phyloP scores from a whole-genome alignment of 2,113 vertebrate species.

The Octodon degus region DNA sequence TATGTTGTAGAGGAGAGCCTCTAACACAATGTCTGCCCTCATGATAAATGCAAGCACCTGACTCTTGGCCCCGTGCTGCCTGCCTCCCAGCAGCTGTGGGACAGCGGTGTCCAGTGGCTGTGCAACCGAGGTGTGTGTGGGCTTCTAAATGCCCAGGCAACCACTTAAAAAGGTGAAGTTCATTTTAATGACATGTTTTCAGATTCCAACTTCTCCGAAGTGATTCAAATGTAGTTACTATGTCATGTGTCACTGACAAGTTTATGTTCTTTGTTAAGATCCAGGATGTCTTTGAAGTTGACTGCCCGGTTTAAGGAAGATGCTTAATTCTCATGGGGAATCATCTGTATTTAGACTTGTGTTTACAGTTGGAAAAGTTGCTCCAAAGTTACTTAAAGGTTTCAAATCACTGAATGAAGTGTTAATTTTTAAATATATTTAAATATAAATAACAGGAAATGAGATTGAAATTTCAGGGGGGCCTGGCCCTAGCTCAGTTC shows the following conservation, averaged over 20 bases:
- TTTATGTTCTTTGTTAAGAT: neutral
- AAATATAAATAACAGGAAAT: no score
- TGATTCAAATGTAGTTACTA: neutral
- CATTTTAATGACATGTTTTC: neutral
- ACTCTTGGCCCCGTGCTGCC: neutral
- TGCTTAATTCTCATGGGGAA: neutral
- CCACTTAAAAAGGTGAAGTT: neutral
- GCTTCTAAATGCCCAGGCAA: neutral
- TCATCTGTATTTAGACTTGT: neutral
- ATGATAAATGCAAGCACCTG: neutral
- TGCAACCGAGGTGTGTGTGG: neutral
- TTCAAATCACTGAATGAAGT: neutral
- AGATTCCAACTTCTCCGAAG: neutral
- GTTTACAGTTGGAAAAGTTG: neutral
- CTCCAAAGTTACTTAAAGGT: neutral
- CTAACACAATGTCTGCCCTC: neutral
- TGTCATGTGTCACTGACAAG: neutral
- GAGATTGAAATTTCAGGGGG: no score
- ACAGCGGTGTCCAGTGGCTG: no score
- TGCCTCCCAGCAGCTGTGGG: neutral
- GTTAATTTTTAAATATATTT: neutral
- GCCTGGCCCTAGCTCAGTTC: no score
- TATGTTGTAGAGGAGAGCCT: neutral
- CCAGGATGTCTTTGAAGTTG: neutral
- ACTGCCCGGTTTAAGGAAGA: neutral